phyloP scores from a whole-genome alignment of 2,113 vertebrate species.

The Protobothrops mucrosquamatus region DNA sequence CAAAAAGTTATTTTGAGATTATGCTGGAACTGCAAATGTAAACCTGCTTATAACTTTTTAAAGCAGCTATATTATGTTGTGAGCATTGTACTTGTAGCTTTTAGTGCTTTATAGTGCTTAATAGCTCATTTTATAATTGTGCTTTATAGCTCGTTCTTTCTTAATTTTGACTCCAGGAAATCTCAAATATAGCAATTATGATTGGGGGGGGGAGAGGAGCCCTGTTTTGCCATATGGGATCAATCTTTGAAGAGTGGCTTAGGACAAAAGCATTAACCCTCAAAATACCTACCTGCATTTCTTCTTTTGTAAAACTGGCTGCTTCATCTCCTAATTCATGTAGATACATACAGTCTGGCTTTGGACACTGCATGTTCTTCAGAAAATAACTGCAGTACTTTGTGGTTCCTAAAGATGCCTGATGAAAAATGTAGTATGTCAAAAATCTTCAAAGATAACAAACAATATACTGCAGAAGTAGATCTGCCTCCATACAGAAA shows the following conservation, averaged over 20 bases:
- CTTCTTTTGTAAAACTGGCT: constrained; percentile 99
- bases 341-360: constrained; percentile 99
- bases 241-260: background rate
- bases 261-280: background rate
- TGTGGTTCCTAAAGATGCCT: constrained; percentile 99
- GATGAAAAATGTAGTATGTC: constrained; percentile 26
- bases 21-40: background rate
- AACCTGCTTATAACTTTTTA: background rate
- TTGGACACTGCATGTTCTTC: constrained; percentile 99
- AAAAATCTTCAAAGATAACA: background rate
- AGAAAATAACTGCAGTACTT: constrained; percentile 99
- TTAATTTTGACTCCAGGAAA: background rate
- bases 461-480: background rate
- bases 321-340: constrained; percentile 98
- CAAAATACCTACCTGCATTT: constrained; percentile 89
- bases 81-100: background rate
- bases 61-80: background rate
- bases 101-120: background rate
- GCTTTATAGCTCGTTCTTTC: background rate
- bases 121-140: background rate
- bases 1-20: background rate
- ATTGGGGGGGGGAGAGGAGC: background rate
- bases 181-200: background rate
- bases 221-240: background rate
- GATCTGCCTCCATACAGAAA: background rate